Conservation (phyloP, 2,888 invertebrate genomes). For the Lordiphosa andalusiaca region DNA sequence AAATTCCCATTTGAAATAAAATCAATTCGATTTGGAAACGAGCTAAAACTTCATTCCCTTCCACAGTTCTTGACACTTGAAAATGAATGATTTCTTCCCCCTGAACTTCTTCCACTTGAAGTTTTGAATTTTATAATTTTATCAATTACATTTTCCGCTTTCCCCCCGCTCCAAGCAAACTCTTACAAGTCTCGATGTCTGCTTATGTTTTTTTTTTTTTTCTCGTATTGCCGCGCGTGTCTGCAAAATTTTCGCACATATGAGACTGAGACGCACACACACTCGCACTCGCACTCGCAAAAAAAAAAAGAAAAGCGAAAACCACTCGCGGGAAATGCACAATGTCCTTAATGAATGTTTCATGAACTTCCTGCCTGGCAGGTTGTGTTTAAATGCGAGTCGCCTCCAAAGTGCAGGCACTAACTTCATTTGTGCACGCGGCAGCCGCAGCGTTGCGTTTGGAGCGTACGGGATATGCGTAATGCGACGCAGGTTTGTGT, state of each 20-base stretch:
- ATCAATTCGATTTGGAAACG: too few species aligned
- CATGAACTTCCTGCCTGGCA: slow-evolving; percentile 65
- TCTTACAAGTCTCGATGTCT: too few species aligned
- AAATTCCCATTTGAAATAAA: too few species aligned
- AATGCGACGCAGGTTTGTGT: slow-evolving; percentile 4
- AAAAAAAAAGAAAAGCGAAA: slow-evolving; percentile 32
- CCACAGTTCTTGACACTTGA: too few species aligned
- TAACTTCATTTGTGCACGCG: slow-evolving; percentile 66
- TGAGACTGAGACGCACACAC: neutral
- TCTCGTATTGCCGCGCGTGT: slow-evolving; percentile 17
- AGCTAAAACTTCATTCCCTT: too few species aligned
- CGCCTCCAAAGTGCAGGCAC: slow-evolving; percentile 56
- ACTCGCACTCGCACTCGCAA: slow-evolving; percentile 13
- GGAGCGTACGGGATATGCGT: neutral
- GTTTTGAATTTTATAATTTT: too few species aligned
- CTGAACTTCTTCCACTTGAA: too few species aligned
- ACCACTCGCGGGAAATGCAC: slow-evolving; percentile 57
- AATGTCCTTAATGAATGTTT: slow-evolving; percentile 78
- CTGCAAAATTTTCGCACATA: slow-evolving; percentile 19
- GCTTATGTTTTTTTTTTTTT: slow-evolving; percentile 10
- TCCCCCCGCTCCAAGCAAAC: neutral
- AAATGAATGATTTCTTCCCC: too few species aligned
- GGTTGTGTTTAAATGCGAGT: neutral
- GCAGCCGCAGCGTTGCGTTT: slow-evolving; percentile 2
- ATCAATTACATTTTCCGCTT: neutral